Percentiles rank a stretch among this genome's conserved stretches.
phyloP scores from a whole-genome alignment of 2,797 vertebrate genomes.

The Heteromormyrus szaboi region DNA sequence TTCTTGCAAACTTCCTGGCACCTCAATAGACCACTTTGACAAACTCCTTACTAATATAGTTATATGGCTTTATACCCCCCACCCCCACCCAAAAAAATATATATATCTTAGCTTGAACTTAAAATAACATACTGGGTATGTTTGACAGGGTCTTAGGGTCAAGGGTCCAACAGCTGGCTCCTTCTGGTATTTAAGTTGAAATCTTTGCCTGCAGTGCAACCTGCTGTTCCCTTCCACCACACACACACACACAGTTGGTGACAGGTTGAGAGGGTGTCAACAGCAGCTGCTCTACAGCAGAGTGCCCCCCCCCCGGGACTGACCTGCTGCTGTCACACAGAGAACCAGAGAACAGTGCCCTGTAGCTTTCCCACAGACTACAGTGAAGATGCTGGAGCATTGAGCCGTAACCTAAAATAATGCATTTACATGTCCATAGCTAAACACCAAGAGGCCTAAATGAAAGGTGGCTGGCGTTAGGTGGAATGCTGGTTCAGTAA shows the following conservation, averaged over 20 bases:
- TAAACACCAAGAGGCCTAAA: neutral
- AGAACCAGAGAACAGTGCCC: neutral
- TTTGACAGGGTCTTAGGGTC: neutral
- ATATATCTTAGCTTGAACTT: neutral
- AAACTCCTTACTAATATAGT: neutral
- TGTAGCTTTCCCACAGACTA: neutral
- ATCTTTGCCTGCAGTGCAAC: neutral
- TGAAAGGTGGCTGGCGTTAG: neutral
- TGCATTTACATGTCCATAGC: neutral
- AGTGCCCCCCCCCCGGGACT: neutral
- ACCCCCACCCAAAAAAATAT: neutral
- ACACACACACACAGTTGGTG: neutral
- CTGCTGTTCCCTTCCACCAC: neutral
- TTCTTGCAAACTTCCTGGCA: neutral
- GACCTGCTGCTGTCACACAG: neutral
- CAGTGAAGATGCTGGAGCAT: neutral
- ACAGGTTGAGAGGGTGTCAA: neutral
- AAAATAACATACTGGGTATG: neutral
- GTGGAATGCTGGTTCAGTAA: neutral
- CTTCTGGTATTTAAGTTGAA: neutral
- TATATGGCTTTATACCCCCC: neutral
- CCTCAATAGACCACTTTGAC: neutral
- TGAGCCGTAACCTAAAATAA: neutral
- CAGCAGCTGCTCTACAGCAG: neutral
- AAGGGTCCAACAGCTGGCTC: neutral